A percentile compares a stretch with the other conserved stretches of the same genome.
Evolutionary conservation across 1,140 invertebrate genomes (phyloP).

Genomic region (Laupala kohalensis): DNA sequence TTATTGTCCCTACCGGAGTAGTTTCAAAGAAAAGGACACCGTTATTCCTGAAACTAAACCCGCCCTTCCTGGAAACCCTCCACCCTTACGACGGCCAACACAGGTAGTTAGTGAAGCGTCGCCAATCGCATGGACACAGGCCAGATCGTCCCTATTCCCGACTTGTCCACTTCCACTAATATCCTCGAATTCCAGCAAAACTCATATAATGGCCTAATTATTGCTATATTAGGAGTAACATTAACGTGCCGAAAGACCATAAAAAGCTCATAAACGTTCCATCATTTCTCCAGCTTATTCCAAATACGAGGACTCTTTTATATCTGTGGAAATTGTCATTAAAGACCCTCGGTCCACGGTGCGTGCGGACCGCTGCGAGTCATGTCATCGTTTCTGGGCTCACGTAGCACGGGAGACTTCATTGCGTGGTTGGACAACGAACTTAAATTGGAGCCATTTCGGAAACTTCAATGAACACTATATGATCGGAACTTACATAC

Average conservation of each 20-base stretch:
- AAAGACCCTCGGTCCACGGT: not conserved
- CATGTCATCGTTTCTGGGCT: not conserved
- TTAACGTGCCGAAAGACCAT: not conserved
- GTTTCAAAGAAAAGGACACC: not conserved
- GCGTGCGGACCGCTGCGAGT: not conserved
- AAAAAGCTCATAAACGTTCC: not conserved
- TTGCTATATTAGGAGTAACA: not conserved
- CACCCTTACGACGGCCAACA: not conserved
- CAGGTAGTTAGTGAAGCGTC: not conserved
- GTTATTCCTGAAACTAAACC: not conserved
- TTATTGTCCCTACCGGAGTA: not conserved
- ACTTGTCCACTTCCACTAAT: not conserved
- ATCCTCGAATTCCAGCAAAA: not conserved
- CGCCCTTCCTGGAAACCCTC: not conserved
- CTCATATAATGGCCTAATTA: not conserved
- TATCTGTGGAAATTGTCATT: not conserved
- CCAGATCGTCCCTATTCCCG: not conserved
- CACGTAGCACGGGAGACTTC: not conserved
- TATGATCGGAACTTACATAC: no score
- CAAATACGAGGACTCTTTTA: not conserved
- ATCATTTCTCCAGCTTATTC: not conserved
- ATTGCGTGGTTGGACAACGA: not conserved
- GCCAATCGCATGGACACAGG: not conserved
- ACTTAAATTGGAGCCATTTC: not conserved
- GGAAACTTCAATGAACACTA: no score